Evolutionary conservation across 2,797 vertebrate genomes (phyloP).

Genomic region (Aeoliscus strigatus): DNA sequence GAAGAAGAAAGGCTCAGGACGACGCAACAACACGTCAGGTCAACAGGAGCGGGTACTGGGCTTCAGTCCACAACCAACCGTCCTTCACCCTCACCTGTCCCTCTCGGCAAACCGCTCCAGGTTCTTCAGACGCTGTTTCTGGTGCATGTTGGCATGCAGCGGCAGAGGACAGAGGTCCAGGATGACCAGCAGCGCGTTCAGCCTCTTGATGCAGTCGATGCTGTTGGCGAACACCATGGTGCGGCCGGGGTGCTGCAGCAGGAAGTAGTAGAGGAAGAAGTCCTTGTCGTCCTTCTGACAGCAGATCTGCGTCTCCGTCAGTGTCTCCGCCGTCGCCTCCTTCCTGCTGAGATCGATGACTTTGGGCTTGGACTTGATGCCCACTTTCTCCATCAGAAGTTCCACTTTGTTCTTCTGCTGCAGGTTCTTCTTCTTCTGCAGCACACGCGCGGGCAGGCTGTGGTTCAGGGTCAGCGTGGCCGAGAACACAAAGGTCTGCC

Average conservation of each 20-base stretch:
- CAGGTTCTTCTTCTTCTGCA: slow-evolving; percentile 85
- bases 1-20: no score
- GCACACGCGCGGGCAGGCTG: slow-evolving; percentile 79
- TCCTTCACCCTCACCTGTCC: slow-evolving; percentile 89
- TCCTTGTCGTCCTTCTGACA: slow-evolving; percentile 92
- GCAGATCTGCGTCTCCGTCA: slow-evolving; percentile 89
- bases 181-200: slow-evolving; percentile 86
- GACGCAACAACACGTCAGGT: no score
- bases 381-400: slow-evolving; percentile 87
- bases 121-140: slow-evolving; percentile 96
- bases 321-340: slow-evolving; percentile 89
- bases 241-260: slow-evolving; percentile 89
- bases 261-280: slow-evolving; percentile 92
- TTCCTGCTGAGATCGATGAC: slow-evolving; percentile 90
- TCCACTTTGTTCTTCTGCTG: slow-evolving; percentile 85
- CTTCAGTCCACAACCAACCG: slow-evolving; percentile 22
- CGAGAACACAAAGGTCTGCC: slow-evolving; percentile 95
- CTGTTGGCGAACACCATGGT: slow-evolving; percentile 98
- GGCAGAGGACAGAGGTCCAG: slow-evolving; percentile 82
- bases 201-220: slow-evolving; percentile 94
- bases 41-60: no score
- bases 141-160: slow-evolving; percentile 97
- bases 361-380: slow-evolving; percentile 90
- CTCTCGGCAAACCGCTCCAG: slow-evolving; percentile 90
- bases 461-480: slow-evolving; percentile 90